Conservation (phyloP, 2,888 invertebrate species). For the Lasius platythorax region DNA sequence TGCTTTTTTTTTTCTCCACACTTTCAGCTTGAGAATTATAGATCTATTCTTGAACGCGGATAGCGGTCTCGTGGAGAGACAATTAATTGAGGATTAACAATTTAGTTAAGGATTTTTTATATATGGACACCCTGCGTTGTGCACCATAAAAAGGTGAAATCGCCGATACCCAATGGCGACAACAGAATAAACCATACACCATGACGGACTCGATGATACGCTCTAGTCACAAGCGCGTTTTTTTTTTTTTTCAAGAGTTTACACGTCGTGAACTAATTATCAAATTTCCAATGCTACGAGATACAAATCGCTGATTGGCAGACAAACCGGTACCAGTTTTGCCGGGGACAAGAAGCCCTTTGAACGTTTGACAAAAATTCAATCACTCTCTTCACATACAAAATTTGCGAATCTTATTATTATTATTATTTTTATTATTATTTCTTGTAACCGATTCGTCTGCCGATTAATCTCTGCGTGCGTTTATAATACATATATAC, state of each 20-base stretch:
- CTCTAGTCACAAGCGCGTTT: constrained; percentile 6
- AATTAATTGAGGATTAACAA: background rate
- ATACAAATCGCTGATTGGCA: constrained; percentile 29
- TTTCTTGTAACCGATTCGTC: constrained; percentile 59
- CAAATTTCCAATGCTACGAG: constrained; percentile 51
- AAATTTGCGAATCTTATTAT: background rate
- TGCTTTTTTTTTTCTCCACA: background rate
- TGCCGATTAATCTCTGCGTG: constrained; percentile 49
- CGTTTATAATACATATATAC: constrained; percentile 1
- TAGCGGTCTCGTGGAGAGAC: background rate
- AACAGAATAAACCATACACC: constrained; percentile 57
- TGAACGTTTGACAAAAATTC: background rate
- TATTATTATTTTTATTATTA: constrained; percentile 25
- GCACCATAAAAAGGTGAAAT: constrained; percentile 59
- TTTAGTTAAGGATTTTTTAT: background rate
- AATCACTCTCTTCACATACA: background rate
- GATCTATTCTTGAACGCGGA: background rate
- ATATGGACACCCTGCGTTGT: constrained; percentile 59
- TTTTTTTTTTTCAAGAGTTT: background rate
- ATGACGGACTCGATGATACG: constrained; percentile 59
- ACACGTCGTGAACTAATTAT: constrained; percentile 34
- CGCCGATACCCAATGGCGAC: constrained; percentile 61
- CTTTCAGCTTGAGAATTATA: background rate
- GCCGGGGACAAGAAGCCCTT: background rate
- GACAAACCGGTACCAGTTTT: constrained; percentile 38